Evolutionary conservation across 2,113 vertebrate species (phyloP).

Genomic region (Macaca mulatta): DNA sequence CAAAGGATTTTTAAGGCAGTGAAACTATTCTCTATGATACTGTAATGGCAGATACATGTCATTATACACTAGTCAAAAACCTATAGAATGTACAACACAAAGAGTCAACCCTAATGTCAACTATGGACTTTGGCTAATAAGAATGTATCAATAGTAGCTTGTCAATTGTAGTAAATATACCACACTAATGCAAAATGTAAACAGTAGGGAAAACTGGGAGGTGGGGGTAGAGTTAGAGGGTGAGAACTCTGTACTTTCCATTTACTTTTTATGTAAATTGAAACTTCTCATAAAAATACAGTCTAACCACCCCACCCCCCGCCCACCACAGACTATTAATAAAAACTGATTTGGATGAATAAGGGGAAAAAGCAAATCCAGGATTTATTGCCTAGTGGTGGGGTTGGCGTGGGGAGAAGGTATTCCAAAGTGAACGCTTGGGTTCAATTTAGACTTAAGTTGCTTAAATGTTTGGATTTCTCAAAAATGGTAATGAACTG

Average conservation of each 20-base stretch:
- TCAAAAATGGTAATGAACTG: not conserved
- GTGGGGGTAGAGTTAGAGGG: not conserved
- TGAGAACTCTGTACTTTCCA: not conserved
- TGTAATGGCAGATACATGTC: not conserved
- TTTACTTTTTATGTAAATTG: not conserved
- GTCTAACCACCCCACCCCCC: not conserved
- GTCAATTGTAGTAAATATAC: not conserved
- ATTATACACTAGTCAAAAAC: not conserved
- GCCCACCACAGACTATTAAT: not conserved
- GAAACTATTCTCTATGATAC: not conserved
- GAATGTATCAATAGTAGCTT: not conserved
- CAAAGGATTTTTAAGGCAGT: not conserved
- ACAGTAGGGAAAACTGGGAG: no score
- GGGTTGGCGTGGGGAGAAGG: not conserved
- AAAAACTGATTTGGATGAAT: not conserved
- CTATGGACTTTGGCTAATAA: not conserved
- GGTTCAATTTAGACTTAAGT: not conserved
- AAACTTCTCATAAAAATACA: conserved; percentile 12
- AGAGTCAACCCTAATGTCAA: not conserved
- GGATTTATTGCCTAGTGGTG: not conserved
- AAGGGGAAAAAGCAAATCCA: not conserved
- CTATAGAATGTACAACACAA: not conserved
- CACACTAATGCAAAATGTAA: not conserved
- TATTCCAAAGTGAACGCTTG: not conserved
- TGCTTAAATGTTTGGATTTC: not conserved